phyloP scores from a whole-genome alignment of 2,797 vertebrate species.

The Alcedo quadribrachys region DNA sequence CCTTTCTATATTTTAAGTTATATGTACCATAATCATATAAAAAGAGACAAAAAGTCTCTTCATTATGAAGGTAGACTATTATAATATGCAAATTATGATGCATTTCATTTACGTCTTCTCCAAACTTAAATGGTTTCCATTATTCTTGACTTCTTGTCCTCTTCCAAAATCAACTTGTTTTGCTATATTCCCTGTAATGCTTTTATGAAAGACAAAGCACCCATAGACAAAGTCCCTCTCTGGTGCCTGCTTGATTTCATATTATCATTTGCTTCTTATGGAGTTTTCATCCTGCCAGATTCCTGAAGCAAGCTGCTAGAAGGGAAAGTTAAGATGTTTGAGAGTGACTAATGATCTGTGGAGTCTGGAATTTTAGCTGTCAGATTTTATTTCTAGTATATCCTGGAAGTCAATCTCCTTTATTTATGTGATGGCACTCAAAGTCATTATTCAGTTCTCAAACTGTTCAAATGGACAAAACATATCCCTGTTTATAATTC shows the following conservation, averaged over 20 bases:
- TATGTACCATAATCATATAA: background rate
- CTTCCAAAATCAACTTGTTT: background rate
- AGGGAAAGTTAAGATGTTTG: background rate
- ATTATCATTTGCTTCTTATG: background rate
- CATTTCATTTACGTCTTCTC: background rate
- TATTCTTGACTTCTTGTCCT: background rate
- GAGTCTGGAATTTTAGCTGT: background rate
- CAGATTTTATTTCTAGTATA: background rate
- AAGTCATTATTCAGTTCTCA: background rate
- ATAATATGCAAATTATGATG: background rate
- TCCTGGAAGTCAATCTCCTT: background rate
- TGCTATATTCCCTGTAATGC: conserved; percentile 26
- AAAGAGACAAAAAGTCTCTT: background rate
- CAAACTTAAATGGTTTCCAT: background rate
- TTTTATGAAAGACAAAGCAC: background rate
- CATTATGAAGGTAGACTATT: background rate
- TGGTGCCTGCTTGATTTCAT: background rate
- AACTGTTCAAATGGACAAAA: background rate
- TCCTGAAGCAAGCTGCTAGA: background rate
- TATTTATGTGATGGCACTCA: background rate
- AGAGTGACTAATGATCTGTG: background rate
- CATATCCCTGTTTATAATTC: background rate
- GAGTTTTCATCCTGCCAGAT: background rate
- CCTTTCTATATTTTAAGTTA: background rate
- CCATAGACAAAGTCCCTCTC: background rate